A percentile compares a stretch with the other conserved stretches of the same genome.
These are phyloP conservation scores for Pipistrellus nathusii DNA, from an alignment of 2,797 vertebrate species.

Conservation along the genomic window DNA sequence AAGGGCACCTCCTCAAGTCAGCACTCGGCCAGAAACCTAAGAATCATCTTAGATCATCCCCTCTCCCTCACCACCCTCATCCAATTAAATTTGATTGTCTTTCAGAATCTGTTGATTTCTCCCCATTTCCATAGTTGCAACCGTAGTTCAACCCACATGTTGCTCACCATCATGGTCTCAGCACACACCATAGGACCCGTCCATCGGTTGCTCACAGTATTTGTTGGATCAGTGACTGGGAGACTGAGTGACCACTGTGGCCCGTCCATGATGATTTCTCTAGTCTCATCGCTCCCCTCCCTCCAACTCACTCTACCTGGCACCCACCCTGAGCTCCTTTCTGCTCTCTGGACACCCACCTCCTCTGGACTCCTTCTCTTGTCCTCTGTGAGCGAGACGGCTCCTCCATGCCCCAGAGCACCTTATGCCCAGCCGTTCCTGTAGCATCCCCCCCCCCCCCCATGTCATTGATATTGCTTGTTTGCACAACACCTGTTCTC, in stretches of 20 bases:
- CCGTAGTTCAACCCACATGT: fast-evolving
- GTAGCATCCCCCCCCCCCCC: fast-evolving
- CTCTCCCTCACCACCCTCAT: not conserved
- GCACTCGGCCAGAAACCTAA: not conserved
- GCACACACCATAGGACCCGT: not conserved
- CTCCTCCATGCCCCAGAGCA: not conserved
- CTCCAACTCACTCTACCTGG: not conserved
- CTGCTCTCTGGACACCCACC: fast-evolving
- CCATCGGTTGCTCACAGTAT: not conserved
- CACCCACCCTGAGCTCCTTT: not conserved
- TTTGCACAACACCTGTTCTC: not conserved
- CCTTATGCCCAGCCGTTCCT: fast-evolving
- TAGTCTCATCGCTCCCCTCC: not conserved
- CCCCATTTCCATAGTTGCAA: not conserved
- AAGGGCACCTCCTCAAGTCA: not conserved
- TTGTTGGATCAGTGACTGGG: not conserved
- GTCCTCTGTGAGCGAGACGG: not conserved
- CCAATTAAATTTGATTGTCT: not conserved
- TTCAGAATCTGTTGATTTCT: not conserved
- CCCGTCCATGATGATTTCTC: not conserved
- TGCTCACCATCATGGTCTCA: not conserved
- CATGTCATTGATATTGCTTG: fast-evolving
- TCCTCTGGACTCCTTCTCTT: not conserved
- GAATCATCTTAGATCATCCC: not conserved
- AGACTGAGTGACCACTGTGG: not conserved